Percentiles rank a stretch among this genome's conserved stretches.
phyloP scores from a whole-genome alignment of 2,888 invertebrate species.

The Scaptomyza parva region DNA sequence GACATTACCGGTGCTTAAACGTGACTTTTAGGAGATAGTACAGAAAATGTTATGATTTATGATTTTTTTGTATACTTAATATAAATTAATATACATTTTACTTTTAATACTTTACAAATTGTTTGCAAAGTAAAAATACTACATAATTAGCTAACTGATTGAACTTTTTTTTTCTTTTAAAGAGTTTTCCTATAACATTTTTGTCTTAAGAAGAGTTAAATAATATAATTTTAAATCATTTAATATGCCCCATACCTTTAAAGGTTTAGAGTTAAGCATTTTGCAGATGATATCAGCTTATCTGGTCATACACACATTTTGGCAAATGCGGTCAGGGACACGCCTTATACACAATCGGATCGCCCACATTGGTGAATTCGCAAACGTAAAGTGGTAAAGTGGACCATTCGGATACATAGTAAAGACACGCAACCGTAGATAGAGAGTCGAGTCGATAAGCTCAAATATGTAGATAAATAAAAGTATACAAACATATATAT shows the following conservation, averaged over 20 bases:
- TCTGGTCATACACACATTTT: conserved; percentile 10
- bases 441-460: conserved; percentile 11
- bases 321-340: conserved; percentile 47
- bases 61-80: no score
- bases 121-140: no score
- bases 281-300: conserved; percentile 12
- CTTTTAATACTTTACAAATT: no score
- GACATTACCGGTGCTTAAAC: neutral
- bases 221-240: no score
- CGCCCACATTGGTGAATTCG: conserved; percentile 29
- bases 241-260: neutral
- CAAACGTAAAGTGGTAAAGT: conserved; percentile 9
- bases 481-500: neutral
- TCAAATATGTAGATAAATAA: conserved; percentile 8
- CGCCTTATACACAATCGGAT: conserved; percentile 6
- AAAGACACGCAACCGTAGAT: neutral
- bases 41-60: no score
- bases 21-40: neutral
- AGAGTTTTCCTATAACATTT: no score
- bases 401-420: conserved; percentile 9
- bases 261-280: neutral
- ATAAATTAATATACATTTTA: no score
- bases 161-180: no score
- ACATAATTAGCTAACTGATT: no score
- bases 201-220: no score